Percentiles rank a stretch among this genome's conserved stretches.
phyloP scores from a whole-genome alignment of 2,113 vertebrate species.

The Globicephala melas region DNA sequence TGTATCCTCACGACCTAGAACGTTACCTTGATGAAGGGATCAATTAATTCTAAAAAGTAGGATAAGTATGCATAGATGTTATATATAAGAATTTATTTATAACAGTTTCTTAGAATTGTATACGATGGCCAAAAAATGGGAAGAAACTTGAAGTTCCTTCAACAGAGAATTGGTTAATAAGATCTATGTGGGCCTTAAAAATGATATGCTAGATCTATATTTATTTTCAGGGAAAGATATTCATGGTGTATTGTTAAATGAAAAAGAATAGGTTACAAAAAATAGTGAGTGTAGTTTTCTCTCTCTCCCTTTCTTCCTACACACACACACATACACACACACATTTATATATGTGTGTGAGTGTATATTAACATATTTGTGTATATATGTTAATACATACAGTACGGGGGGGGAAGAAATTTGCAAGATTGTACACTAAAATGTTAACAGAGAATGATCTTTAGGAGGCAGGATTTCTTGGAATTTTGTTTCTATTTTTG shows the following conservation, averaged over 20 bases:
- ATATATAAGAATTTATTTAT: not conserved
- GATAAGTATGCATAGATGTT: not conserved
- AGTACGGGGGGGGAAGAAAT: not conserved
- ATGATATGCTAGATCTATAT: not conserved
- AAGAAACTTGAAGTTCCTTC: not conserved
- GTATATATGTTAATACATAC: not conserved
- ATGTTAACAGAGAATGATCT: slow-evolving; percentile 13
- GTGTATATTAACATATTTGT: not conserved
- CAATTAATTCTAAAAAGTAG: not conserved
- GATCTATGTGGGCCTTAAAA: slow-evolving; percentile 1
- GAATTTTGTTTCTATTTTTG: slow-evolving; percentile 20
- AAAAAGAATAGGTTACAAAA: not conserved
- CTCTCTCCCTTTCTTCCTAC: not conserved
- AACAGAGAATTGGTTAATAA: not conserved
- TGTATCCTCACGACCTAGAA: not conserved
- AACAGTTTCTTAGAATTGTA: not conserved
- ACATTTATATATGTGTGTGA: not conserved
- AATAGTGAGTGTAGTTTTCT: not conserved
- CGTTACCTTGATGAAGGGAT: not conserved
- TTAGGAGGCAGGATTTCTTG: slow-evolving; percentile 4
- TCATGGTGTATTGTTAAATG: not conserved
- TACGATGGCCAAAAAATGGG: not conserved
- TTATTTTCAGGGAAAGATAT: not conserved
- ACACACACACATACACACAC: not conserved
- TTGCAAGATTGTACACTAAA: not conserved